These are phyloP conservation scores for Leuctra nigra DNA, from an alignment of 2,888 invertebrate genomes.

Conservation along the genomic window DNA sequence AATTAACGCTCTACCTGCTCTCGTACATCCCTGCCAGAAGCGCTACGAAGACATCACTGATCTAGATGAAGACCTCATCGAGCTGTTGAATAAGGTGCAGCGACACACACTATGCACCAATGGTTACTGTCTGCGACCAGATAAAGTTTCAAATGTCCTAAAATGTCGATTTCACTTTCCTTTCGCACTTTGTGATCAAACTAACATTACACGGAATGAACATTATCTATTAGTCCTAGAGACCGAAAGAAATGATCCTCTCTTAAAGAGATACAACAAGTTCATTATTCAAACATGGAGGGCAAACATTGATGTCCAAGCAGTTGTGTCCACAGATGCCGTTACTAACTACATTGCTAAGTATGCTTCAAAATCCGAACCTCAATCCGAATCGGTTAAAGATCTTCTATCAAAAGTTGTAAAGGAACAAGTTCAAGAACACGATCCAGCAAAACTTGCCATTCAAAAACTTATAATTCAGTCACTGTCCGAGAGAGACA, in stretches of 20 bases:
- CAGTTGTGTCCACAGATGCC: constrained; percentile 14
- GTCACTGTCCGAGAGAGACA: constrained; percentile 22
- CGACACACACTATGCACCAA: neutral
- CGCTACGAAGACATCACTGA: neutral
- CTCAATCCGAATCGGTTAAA: neutral
- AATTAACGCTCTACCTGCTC: neutral
- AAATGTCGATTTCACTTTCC: neutral
- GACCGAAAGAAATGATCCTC: constrained; percentile 19
- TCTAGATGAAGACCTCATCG: neutral
- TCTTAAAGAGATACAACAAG: constrained; percentile 18
- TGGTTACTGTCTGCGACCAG: neutral
- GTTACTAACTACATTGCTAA: constrained; percentile 25
- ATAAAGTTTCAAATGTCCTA: neutral
- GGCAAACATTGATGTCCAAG: constrained; percentile 23
- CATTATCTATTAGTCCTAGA: neutral
- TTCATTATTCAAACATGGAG: constrained; percentile 20
- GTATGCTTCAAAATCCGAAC: constrained; percentile 24
- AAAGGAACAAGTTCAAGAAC: neutral
- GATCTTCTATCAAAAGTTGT: neutral
- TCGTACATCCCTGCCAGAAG: neutral
- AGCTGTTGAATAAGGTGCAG: neutral
- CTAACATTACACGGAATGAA: neutral
- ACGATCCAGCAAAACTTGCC: constrained; percentile 2
- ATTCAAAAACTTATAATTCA: constrained; percentile 19
- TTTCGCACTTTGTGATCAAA: neutral